These are phyloP conservation scores for Potamarius usumacintae DNA, from an alignment of 2,113 vertebrate species.

Conservation along the genomic window DNA sequence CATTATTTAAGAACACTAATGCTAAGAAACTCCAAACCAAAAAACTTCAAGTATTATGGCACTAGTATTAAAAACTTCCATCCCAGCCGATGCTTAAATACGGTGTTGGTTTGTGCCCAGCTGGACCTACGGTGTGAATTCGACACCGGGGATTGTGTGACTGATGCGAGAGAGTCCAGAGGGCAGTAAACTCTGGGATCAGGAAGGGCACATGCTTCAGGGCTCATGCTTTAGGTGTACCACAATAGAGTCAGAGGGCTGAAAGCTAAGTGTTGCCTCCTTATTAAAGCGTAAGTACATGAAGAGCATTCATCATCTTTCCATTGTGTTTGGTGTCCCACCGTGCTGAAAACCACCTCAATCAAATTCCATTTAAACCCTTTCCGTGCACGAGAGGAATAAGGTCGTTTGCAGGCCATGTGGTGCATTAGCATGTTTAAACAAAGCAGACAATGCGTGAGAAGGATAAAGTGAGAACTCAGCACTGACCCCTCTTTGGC, in stretches of 20 bases:
- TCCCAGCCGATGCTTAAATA: background rate
- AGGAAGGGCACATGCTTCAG: constrained; percentile 37
- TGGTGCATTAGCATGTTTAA: constrained; percentile 48
- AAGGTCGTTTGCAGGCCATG: constrained; percentile 51
- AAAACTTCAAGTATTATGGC: background rate
- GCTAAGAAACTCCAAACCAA: background rate
- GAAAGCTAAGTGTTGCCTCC: constrained; percentile 37
- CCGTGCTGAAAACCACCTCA: constrained; percentile 29
- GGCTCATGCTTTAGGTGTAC: constrained; percentile 29
- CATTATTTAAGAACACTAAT: background rate
- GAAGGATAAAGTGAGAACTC: constrained; percentile 45
- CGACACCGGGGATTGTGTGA: constrained; percentile 21
- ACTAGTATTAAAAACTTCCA: background rate
- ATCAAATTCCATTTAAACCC: constrained; percentile 41
- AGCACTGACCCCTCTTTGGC: constrained; percentile 47
- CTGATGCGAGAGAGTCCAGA: constrained; percentile 7
- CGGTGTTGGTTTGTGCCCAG: background rate
- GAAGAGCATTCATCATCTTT: constrained; percentile 44
- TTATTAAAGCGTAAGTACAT: constrained; percentile 37
- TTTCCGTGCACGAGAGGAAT: constrained; percentile 29
- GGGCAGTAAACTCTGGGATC: constrained; percentile 16
- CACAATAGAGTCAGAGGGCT: constrained; percentile 40
- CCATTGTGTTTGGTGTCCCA: constrained; percentile 33
- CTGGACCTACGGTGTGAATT: constrained; percentile 14
- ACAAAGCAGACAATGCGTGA: constrained; percentile 47